Conservation (phyloP, 2,888 invertebrate species). For the Lymantria monacha region DNA sequence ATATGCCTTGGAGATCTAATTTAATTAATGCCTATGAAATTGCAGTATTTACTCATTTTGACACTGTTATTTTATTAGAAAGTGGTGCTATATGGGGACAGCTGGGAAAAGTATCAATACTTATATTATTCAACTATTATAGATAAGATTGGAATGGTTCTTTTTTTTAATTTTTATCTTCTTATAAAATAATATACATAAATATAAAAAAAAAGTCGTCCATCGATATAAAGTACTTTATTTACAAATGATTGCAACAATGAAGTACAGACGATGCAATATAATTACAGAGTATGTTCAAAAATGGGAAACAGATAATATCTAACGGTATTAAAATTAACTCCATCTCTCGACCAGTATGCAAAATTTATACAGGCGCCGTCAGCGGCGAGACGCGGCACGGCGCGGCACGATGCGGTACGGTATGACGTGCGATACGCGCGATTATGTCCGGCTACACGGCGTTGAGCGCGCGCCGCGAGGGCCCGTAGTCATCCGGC, state of each 20-base stretch:
- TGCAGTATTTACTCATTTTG: no score
- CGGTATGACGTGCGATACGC: slow-evolving; percentile 27
- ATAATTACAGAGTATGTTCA: slow-evolving; percentile 81
- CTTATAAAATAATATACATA: no score
- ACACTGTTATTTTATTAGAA: no score
- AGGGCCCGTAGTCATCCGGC: slow-evolving; percentile 83
- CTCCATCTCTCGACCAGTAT: slow-evolving; percentile 47
- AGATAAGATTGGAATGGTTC: no score
- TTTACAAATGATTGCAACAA: slow-evolving; percentile 84
- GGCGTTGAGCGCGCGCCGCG: slow-evolving; percentile 87
- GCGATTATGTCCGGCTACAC: slow-evolving; percentile 79
- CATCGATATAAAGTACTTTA: slow-evolving; percentile 81
- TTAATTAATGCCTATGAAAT: no score
- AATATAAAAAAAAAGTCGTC: no score
- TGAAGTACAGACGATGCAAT: slow-evolving; percentile 81
- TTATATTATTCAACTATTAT: no score
- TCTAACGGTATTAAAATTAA: slow-evolving; percentile 80
- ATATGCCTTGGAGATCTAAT: no score
- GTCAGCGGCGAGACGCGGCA: slow-evolving; percentile 67
- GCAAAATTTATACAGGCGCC: slow-evolving; percentile 80
- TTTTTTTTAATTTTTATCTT: no score
- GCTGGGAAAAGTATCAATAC: no score
- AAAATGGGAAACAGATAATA: slow-evolving; percentile 80
- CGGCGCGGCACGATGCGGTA: slow-evolving; percentile 80
- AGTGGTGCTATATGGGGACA: no score